A percentile compares a stretch with the other conserved stretches of the same genome.
These are phyloP conservation scores for Heloderma charlesbogerti DNA, from an alignment of 2,113 vertebrate species.

Conservation along the genomic window DNA sequence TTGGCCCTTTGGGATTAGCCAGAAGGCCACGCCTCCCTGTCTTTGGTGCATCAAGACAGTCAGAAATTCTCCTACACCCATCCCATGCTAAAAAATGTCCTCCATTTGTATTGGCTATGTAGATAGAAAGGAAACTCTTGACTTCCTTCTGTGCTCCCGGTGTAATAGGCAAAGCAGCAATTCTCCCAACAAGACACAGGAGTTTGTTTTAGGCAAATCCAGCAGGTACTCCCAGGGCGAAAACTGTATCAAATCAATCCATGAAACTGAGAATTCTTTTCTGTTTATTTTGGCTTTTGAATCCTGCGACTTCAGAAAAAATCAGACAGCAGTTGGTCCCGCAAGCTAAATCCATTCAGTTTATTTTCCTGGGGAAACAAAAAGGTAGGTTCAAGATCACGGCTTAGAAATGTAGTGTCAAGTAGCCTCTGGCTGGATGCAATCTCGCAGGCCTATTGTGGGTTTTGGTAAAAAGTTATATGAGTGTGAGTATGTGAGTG, in stretches of 20 bases:
- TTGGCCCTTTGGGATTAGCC: too few species aligned
- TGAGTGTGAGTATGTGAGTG: background rate
- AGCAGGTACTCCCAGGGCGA: background rate
- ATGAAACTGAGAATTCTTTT: background rate
- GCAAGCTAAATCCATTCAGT: background rate
- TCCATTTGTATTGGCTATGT: background rate
- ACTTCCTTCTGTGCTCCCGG: background rate
- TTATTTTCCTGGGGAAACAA: slow-evolving; percentile 26
- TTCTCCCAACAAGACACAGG: background rate
- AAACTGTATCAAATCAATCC: background rate
- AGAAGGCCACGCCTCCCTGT: too few species aligned
- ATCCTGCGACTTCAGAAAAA: slow-evolving; percentile 8
- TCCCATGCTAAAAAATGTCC: background rate
- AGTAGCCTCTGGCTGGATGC: background rate
- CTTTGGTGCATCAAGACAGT: background rate
- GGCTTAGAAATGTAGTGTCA: background rate
- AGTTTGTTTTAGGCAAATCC: background rate
- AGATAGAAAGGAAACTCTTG: background rate
- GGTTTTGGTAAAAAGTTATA: background rate
- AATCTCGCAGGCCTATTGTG: background rate
- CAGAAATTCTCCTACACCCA: background rate
- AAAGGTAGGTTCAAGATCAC: slow-evolving; percentile 4
- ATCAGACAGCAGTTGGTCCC: background rate
- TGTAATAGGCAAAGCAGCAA: background rate
- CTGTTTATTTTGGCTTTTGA: slow-evolving; percentile 2